Evolutionary conservation across 2,888 invertebrate genomes (phyloP).

Genomic region (Yponomeuta evonymella): DNA sequence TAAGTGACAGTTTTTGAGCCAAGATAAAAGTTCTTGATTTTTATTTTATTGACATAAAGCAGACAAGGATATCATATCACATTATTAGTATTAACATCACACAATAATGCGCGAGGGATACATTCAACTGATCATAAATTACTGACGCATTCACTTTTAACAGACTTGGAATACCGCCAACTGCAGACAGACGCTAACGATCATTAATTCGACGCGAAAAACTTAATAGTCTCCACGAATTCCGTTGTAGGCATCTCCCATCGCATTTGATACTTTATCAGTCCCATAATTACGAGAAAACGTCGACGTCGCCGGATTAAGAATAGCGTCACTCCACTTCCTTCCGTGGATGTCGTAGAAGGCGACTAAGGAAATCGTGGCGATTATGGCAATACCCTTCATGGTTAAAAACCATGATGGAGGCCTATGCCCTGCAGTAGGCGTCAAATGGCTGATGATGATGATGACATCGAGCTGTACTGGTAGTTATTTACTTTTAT

Average conservation of each 20-base stretch:
- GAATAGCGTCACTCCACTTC: too few relatives aligned
- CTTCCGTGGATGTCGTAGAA: too few relatives aligned
- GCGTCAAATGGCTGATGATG: too few relatives aligned
- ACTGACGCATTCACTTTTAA: conserved; percentile 10
- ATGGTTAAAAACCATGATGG: too few relatives aligned
- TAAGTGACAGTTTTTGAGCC: too few relatives aligned
- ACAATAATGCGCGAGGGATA: not conserved
- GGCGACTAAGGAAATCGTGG: too few relatives aligned
- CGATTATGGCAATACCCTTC: too few relatives aligned
- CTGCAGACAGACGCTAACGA: conserved; percentile 1
- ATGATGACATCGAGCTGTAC: not conserved
- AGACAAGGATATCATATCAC: too few relatives aligned
- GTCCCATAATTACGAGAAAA: not conserved
- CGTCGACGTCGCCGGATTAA: too few relatives aligned
- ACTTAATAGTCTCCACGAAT: conserved; percentile 8
- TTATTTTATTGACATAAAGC: too few relatives aligned
- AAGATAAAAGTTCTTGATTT: too few relatives aligned
- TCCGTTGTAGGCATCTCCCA: not conserved
- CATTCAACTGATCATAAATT: conserved; percentile 1
- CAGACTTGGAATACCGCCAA: conserved; percentile 13
- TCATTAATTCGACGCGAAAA: conserved; percentile 15
- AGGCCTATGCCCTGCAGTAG: too few relatives aligned
- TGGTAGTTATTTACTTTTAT: not conserved
- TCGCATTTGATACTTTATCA: not conserved
- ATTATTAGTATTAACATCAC: not conserved